Evolutionary conservation across 1,140 invertebrate genomes (phyloP), one percentile per base, ranked within the genome.

Genomic region (Bombus pascuorum): DNA sequence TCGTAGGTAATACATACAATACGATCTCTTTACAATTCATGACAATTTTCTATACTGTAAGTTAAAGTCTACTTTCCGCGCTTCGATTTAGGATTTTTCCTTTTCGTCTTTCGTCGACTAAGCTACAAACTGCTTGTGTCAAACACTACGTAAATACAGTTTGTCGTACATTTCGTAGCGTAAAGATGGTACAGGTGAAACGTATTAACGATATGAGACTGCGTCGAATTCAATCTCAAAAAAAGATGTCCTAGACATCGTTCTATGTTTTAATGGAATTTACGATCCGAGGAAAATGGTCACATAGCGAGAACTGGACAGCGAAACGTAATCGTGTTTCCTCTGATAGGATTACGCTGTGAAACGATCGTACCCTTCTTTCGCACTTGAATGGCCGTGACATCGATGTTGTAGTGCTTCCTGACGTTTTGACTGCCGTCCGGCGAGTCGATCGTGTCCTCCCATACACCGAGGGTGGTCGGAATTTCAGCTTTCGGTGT

Each of bases 401-500:
- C 92, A 66, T 93, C 93, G 83, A 93, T 92, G 84, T 93, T 93
- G 82, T 93, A 93, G 8, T 92, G 91, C 66, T 93, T 93, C 85
- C 85, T 93, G n/a, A 76, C 73, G 42, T 87, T 37, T 32, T 93
- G 91, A 42, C 80, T 86, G n/a, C 81, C 74, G 53, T 93, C 90
- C 13, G 76, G 65, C n/a, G 89, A 71, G 34, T 93, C 93, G 95
- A 79, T 96, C 92, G 32, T 96, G 86, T 96, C 96, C n/a, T 96
- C 96, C 76, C 96, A 96, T 32, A 97, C 97, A 6, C 98, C 98
- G 74, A 98, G 97, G 85, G 97, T 96, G 44, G 98, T 97, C 4
- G 98, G 98, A 83, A 99, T 98, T 95, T 99, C 98, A 34, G 98
- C 98, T 96, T 98, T 98, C 15, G 98, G 98, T 32, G 97, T 97